These are phyloP conservation scores for Acinonyx jubatus DNA, from an alignment of 2,113 vertebrate species.

Conservation along the genomic window DNA sequence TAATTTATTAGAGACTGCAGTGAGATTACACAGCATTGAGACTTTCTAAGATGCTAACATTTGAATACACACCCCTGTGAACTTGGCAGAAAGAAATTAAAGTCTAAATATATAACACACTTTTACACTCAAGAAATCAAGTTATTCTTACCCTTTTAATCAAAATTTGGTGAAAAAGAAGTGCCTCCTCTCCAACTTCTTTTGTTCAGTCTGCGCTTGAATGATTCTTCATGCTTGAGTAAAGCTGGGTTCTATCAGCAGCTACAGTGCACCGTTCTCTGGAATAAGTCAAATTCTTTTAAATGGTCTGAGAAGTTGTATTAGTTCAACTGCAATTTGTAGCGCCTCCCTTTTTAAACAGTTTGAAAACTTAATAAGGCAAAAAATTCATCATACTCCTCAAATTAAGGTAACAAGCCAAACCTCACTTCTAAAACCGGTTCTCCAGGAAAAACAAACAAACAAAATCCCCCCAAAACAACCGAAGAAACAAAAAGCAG, in stretches of 20 bases:
- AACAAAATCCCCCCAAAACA: neutral
- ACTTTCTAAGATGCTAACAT: neutral
- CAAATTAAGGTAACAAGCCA: neutral
- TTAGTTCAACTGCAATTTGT: neutral
- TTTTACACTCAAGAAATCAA: neutral
- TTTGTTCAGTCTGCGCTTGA: neutral
- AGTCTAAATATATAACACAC: neutral
- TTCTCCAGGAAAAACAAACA: neutral
- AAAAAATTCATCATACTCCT: neutral
- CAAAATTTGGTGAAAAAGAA: neutral
- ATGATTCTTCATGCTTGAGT: neutral
- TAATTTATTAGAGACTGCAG: neutral
- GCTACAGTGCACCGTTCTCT: neutral
- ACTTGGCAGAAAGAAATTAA: neutral
- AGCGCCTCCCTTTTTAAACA: neutral
- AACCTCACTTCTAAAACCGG: neutral
- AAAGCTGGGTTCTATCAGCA: neutral
- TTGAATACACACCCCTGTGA: neutral
- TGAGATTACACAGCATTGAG: neutral
- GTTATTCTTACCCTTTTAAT: neutral
- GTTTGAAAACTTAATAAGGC: neutral
- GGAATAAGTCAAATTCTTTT: neutral
- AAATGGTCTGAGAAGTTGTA: neutral
- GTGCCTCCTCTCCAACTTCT: neutral
- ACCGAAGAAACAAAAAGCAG: too few species aligned